Base-by-base conservation (phyloP, 2,113 vertebrate genomes). In the western clawed frog (Xenopus tropicalis) region DNA sequence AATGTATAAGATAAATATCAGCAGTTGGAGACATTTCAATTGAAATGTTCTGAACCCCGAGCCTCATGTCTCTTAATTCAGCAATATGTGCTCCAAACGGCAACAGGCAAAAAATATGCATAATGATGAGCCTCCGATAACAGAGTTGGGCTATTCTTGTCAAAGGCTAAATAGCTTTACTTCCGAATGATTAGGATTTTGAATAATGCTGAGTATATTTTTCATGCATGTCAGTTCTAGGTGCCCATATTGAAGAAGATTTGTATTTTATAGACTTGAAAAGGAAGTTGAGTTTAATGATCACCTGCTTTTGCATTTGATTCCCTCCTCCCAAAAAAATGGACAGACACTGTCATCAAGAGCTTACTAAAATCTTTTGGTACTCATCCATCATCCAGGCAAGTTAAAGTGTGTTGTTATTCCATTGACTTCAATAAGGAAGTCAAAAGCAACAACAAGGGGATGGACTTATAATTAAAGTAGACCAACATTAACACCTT, bases 61-160 rank as follows among this genome's bases (percentile, higher is more conserved):
- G 65, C 66, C 66, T 75, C 72, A 69, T 69, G 72, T 68, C 72
- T 75, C 65, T 62, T 75, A 69, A 75, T 75, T 75, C 72, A 61
- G 43, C 72, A 68, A 68, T 68, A 68, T 74, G 72, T 3, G 24
- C 65, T 13, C 56, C 24, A 61, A 74, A 68, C 22, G n/a, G 58
- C 16, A 64, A 21, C 20, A 8, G 25, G 51, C 37, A 57, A 57
- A 58, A 69, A 37, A 58, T 58, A n/a, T 58, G 25, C 37, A 21
- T 58, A 59, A 62, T 69, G 72, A 37, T 22, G 57, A 62, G 65
- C 9, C 44, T 58, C 12, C 16, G 24, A 44, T 43, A 43, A 48
- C 57, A 48, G 21, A 57, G 46, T 61, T 59, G 56, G 64, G 24
- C 4, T 42, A 37, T 37, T 67, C 65, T 68, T 61, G 66, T 69